These are phyloP conservation scores for Neosilurus mollespiculum DNA, from an alignment of 2,797 vertebrate genomes.

Conservation along the genomic window DNA sequence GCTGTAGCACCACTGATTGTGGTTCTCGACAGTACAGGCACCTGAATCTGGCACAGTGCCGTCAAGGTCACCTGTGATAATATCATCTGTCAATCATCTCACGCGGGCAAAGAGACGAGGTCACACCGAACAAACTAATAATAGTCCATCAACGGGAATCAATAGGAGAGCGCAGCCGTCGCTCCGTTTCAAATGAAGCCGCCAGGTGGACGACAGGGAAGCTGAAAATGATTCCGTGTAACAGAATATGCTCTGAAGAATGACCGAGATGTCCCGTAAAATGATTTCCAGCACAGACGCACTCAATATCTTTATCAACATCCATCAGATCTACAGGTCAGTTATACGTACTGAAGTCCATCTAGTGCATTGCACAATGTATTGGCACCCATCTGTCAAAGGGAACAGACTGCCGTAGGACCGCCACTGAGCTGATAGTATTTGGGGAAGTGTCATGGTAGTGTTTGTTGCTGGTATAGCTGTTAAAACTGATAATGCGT, in stretches of 20 bases:
- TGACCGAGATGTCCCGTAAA: background rate
- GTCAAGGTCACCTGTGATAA: background rate
- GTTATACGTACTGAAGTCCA: background rate
- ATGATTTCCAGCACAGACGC: background rate
- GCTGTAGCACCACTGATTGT: background rate
- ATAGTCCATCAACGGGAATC: slow-evolving; percentile 12
- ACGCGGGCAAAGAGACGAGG: background rate
- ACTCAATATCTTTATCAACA: background rate
- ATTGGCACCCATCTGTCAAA: background rate
- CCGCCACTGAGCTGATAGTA: background rate
- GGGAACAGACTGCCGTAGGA: background rate
- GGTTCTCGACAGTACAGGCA: background rate
- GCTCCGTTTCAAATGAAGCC: background rate
- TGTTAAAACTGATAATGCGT: too few relatives aligned
- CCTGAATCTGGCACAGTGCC: background rate
- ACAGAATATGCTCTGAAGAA: background rate
- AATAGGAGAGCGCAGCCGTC: background rate
- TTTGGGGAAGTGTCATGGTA: background rate
- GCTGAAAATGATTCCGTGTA: background rate
- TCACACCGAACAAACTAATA: slow-evolving; percentile 12
- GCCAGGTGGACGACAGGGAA: background rate
- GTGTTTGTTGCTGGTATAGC: background rate
- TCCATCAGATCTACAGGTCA: background rate
- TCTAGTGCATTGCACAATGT: background rate
- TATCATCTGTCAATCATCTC: slow-evolving; percentile 24